Evolutionary conservation across 1,140 invertebrate genomes (phyloP), one percentile per base, ranked within the genome.

Genomic region (Tetranychus urticae): DNA sequence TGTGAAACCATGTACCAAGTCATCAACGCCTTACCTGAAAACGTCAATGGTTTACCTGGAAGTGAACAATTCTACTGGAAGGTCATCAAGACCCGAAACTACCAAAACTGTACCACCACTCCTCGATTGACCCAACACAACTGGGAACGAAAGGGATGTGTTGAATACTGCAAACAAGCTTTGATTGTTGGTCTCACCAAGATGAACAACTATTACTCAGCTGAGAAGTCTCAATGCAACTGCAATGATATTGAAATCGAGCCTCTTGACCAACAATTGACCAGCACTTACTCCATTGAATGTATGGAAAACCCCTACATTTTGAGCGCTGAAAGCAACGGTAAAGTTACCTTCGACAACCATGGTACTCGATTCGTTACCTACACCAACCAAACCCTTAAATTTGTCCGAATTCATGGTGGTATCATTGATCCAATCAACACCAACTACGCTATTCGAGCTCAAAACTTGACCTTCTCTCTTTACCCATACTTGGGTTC

Each of bases 1-100:
- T 63, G 62, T 54, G 62, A 63, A 47, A 60, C 62, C 31, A 36
- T 13, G 5, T 63, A 63, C 58, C 13, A 59, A 47, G 10, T 42
- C n/a, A 8, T 52, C n/a, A 12, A 33, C 1, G 31, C 50, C 2
- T 5, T n/a, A 2, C 5, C 39, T 10, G 23, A 52, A 52, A 23
- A n/a, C 23, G 7, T 13, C 7, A 23, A 52, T 33, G n/a, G 7
- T 33, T 23, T 31, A n/a, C 50, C n/a, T 31, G 50, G 50, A n/a
- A 8, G 13, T 33, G 50, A 33, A n/a, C 8, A 31, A n/a, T 52
- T 52, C 31, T 7, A n/a, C 31, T 33, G 13, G 7, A 52, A 13
- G 7, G 5, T 52, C n/a, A 52, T 33, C 50, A 52, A 52, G 31
- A 52, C 50, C 2, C 50, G 50, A 31, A 52, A 52, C 50, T 52